Evolutionary conservation across 2,113 vertebrate genomes (phyloP).

Genomic region (Clinocottus analis): DNA sequence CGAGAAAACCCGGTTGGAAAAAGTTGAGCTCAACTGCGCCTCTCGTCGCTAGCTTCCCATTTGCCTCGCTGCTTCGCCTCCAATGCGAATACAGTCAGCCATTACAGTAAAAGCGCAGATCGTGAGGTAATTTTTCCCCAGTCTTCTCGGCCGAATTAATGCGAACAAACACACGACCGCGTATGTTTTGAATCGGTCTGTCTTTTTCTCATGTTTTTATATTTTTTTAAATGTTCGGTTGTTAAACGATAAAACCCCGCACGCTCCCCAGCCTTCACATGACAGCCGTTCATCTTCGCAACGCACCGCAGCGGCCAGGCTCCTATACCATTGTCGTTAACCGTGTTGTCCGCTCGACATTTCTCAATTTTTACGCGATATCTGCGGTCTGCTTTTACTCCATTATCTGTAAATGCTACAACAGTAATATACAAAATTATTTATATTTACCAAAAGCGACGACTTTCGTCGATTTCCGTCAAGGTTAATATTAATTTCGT

Average conservation of each 20-base stretch:
- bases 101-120: slow-evolving; percentile 89
- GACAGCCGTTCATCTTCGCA: slow-evolving; percentile 79
- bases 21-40: slow-evolving; percentile 91
- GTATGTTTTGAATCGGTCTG: slow-evolving; percentile 5
- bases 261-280: slow-evolving; percentile 62
- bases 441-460: slow-evolving; percentile 54
- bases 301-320: slow-evolving; percentile 82
- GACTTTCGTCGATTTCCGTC: slow-evolving; percentile 57
- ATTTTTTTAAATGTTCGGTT: slow-evolving; percentile 12
- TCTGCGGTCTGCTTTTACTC: slow-evolving; percentile 41
- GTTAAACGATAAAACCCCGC: slow-evolving; percentile 16
- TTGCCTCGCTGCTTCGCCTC: slow-evolving; percentile 85
- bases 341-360: slow-evolving; percentile 71
- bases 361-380: slow-evolving; percentile 72
- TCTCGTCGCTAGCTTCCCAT: slow-evolving; percentile 78
- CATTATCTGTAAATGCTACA: slow-evolving; percentile 54
- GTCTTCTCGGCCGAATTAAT: slow-evolving; percentile 30
- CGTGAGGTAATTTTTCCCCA: slow-evolving; percentile 66
- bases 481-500: slow-evolving; percentile 57
- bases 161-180: slow-evolving; percentile 12
- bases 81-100: slow-evolving; percentile 92
- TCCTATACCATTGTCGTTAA: slow-evolving; percentile 79
- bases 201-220: slow-evolving; percentile 73
- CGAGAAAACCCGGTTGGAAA: slow-evolving; percentile 83
- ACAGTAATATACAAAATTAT: slow-evolving; percentile 73